Base-by-base conservation (phyloP, 1,140 invertebrate genomes). In the Hyphantria cunea region DNA sequence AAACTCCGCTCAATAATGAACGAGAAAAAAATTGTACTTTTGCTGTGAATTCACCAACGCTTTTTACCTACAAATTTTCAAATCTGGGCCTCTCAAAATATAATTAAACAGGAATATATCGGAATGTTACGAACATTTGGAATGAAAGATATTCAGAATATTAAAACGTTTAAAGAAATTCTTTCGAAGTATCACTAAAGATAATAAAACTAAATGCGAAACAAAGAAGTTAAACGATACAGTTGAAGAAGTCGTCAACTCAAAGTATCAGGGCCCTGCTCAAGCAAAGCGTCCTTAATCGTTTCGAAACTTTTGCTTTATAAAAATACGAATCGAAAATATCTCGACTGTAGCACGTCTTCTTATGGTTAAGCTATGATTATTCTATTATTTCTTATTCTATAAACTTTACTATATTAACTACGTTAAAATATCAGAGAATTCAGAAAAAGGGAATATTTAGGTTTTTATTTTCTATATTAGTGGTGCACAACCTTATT, bases 321-420 rank as follows among this genome's bases (percentile, higher is more conserved):
- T 86, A 89, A 90, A 90, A 89, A 90, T 88, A 89, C 86, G 85
- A 90, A 90, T 90, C 84, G 82, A 90, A 90, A 90, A 89, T 90
- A 89, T 87, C 77, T 86, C 71, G 86, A 89, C 88, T 83, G 81
- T 82, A 67, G 78, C 84, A 74, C 68, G 82, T 82, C 86, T 76
- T 83, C 82, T 90, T 87, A 87, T 82, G 67, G 72, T 86, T 88
- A 89, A 88, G 83, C 85, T 90, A 87, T 80, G 64, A 78, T 87
- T 87, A 89, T 72, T 76, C 84, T 89, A 84, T 74, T 68, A 78
- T 51, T 50, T 79, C 82, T 84, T 89, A 84, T 73, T 72, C 80
- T 82, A 85, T 80, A 64, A 80, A 82, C 88, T 60, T 60, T 60
- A 51, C 56, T 90, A 89, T 80, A 64, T 70, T 67, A 65, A 72